Conservation (phyloP, 2,888 invertebrate species). For the Drosophila fungiperda region DNA sequence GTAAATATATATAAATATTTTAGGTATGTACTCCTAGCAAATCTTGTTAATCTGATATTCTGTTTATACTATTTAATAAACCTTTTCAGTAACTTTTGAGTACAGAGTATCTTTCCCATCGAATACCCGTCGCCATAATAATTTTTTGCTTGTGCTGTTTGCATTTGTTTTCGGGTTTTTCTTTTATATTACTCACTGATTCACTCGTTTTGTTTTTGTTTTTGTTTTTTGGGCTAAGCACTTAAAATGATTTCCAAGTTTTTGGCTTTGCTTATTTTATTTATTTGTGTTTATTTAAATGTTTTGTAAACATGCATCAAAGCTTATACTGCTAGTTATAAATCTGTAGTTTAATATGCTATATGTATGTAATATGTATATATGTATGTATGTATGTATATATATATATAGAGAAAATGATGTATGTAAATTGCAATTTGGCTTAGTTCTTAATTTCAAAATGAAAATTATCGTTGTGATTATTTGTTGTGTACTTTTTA, state of each 20-base stretch:
- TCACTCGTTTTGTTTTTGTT: not conserved
- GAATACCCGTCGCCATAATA: rapidly evolving
- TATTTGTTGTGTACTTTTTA: constrained; percentile 24
- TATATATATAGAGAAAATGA: constrained; percentile 27
- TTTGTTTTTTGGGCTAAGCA: constrained; percentile 20
- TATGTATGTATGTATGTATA: constrained; percentile 11
- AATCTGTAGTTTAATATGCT: constrained; percentile 48
- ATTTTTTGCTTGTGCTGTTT: constrained; percentile 25
- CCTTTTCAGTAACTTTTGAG: not conserved
- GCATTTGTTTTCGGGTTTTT: constrained; percentile 41
- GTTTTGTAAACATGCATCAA: constrained; percentile 83
- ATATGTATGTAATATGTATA: constrained; percentile 13
- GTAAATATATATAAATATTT: not conserved
- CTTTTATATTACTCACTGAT: constrained; percentile 11
- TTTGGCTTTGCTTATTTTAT: constrained; percentile 42
- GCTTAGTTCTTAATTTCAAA: constrained; percentile 38
- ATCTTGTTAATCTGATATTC: not conserved
- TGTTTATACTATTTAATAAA: not conserved
- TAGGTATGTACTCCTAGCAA: not conserved
- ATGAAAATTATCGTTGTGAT: constrained; percentile 42
- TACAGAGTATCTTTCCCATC: not conserved
- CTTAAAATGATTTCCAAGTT: constrained; percentile 48
- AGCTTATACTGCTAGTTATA: constrained; percentile 77
- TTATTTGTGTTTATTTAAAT: constrained; percentile 69
- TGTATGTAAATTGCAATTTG: constrained; percentile 32